These are phyloP conservation scores for Nephrocerus scutellatus DNA, from an alignment of 2,888 invertebrate species.

Conservation along the genomic window DNA sequence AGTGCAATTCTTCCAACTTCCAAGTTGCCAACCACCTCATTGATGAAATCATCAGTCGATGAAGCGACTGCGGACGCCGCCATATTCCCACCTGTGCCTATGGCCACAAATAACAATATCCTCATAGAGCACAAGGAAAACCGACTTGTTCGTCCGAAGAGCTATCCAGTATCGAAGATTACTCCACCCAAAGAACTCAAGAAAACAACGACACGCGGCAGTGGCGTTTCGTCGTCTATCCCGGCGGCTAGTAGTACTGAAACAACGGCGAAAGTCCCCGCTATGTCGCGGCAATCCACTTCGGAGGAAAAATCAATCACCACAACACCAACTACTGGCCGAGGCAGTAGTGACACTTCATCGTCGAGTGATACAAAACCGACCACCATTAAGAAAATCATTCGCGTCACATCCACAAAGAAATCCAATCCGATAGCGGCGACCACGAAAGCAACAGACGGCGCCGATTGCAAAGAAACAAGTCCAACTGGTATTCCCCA, in stretches of 20 bases:
- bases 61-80: conserved; percentile 3
- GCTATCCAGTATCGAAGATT: conserved; percentile 51
- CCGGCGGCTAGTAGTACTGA: conserved; percentile 15
- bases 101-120: conserved; percentile 1
- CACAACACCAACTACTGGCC: conserved; percentile 32
- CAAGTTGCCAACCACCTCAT: conserved; percentile 20
- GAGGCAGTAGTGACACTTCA: conserved; percentile 25
- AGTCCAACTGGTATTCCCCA: conserved; percentile 29
- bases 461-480: conserved; percentile 37
- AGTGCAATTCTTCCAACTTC: conserved; percentile 19
- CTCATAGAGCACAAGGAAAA: conserved; percentile 29
- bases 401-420: conserved; percentile 35
- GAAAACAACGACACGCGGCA: conserved; percentile 31
- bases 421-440: conserved; percentile 39
- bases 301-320: conserved; percentile 34
- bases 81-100: conserved; percentile 6
- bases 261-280: conserved; percentile 2
- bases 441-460: conserved; percentile 24
- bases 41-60: conserved; percentile 10
- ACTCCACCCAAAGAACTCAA: conserved; percentile 43
- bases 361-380: conserved; percentile 31
- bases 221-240: conserved; percentile 29
- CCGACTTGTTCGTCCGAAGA: conserved; percentile 52
- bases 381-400: conserved; percentile 27
- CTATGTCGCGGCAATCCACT: conserved; percentile 24